phyloP scores from a whole-genome alignment of 2,888 invertebrate genomes.

The Carabus problematicus region DNA sequence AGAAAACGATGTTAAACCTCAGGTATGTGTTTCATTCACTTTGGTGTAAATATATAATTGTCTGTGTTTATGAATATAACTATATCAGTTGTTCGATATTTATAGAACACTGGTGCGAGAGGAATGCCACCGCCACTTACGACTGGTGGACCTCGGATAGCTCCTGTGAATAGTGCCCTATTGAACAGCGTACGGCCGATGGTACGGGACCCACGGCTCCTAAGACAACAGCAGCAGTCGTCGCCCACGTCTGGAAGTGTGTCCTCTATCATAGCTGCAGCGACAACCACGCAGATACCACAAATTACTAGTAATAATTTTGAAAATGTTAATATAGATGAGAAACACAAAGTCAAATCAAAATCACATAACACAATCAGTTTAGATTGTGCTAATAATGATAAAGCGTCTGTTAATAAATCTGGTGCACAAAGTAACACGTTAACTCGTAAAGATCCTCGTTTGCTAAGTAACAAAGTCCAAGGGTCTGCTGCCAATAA shows the following conservation, averaged over 20 bases:
- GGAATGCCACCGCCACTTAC: background rate
- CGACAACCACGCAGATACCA: conserved; percentile 41
- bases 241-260: conserved; percentile 27
- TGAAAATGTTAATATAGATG: conserved; percentile 41
- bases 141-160: conserved; percentile 58
- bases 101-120: too few relatives aligned
- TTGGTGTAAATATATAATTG: too few relatives aligned
- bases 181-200: conserved; percentile 53
- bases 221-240: conserved; percentile 51
- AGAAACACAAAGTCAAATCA: conserved; percentile 45
- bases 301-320: conserved; percentile 47
- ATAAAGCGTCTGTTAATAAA: conserved; percentile 60
- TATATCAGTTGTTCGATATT: background rate
- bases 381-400: conserved; percentile 38
- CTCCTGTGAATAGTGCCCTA: conserved; percentile 61
- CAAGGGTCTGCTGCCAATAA: conserved; percentile 50
- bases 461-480: conserved; percentile 53
- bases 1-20: too few relatives aligned
- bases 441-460: conserved; percentile 56
- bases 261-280: conserved; percentile 39
- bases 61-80: background rate
- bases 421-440: conserved; percentile 52
- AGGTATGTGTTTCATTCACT: too few relatives aligned
- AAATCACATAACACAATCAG: conserved; percentile 46
- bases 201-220: conserved; percentile 56